Evolutionary conservation across 1,140 invertebrate species (phyloP), one percentile per base, ranked within the genome.

Genomic region (Bilobella aurantiaca): DNA sequence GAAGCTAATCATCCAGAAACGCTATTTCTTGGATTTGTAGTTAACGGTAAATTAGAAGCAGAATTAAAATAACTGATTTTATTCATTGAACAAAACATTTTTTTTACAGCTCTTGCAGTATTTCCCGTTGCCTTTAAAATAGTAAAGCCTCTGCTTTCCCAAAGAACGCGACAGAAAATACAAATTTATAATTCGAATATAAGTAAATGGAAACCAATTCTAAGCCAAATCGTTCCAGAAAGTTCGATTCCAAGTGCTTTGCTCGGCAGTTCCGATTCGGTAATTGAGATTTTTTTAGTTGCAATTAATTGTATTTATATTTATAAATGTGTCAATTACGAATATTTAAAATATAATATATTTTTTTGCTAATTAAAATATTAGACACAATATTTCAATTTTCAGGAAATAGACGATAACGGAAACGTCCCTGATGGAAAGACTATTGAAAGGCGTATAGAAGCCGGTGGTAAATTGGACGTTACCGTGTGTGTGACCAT

Each of bases 21-120:
- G 3, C 21, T 66, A 3, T 59, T 57, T 56, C 27, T 42, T 25
- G 65, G 47, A 42, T 53, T 62, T 16, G 47, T 66, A 16, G 28
- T 66, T 32, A 66, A 66, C 28, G 65, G 65, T 66, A 49, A 46
- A n/a, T n/a, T n/a, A n/a, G n/a, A n/a, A n/a, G n/a, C n/a, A n/a
- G 59, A 59, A 30, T 8, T 8, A 49, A 46, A 34, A 29, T 57
- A 8, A 34, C 28, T 34, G 32, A 5, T 14, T 14, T 59, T 14
- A 29, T 14, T 34, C n/a, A n/a, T n/a, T n/a, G n/a, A n/a, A n/a
- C n/a, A n/a, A n/a, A n/a, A n/a, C n/a, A n/a, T 31, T 27, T 12
- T 25, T 62, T 62, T 62, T 37, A 12, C 34, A 62, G 59, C 59
- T 42, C 59, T 34, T 5, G 5, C 32, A 14, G 46, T 62, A 25